phyloP scores from a whole-genome alignment of 2,113 vertebrate genomes.

The Podocnemis expansa region DNA sequence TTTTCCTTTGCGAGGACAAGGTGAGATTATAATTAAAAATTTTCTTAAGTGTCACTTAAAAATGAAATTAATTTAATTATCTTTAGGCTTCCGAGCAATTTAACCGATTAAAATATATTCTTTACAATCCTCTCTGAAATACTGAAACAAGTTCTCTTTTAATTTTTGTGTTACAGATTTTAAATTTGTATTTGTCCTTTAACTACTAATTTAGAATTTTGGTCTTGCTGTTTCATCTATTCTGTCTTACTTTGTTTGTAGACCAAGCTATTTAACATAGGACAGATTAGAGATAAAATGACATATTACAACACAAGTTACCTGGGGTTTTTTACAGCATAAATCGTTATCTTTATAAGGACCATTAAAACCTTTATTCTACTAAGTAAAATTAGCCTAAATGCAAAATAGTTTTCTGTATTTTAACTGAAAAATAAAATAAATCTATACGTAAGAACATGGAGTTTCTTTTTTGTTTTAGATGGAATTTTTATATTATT shows the following conservation, averaged over 20 bases:
- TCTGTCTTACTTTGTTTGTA: not conserved
- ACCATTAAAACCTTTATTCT: not conserved
- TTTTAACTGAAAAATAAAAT: constrained; percentile 54
- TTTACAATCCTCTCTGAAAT: not conserved
- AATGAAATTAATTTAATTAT: constrained; percentile 17
- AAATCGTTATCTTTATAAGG: constrained; percentile 47
- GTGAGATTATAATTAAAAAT: constrained; percentile 1
- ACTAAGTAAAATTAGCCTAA: constrained; percentile 49
- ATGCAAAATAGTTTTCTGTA: constrained; percentile 39
- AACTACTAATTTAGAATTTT: not conserved
- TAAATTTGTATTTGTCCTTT: constrained; percentile 43
- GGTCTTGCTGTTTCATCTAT: not conserved
- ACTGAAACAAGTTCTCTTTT: constrained; percentile 16
- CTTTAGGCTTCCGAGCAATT: constrained; percentile 37
- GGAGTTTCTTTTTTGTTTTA: constrained; percentile 22
- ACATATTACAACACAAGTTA: not conserved
- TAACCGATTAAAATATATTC: constrained; percentile 20
- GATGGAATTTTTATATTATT: constrained; percentile 19
- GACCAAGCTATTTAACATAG: not conserved
- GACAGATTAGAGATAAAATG: not conserved
- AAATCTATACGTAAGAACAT: not conserved
- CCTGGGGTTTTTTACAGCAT: not conserved
- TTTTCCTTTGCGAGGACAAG: constrained; percentile 21
- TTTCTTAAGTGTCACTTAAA: constrained; percentile 4
- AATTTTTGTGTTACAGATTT: not conserved